A percentile compares a stretch with the other conserved stretches of the same genome.
phyloP scores from a whole-genome alignment of 2,113 vertebrate genomes.

The Alosa alosa region DNA sequence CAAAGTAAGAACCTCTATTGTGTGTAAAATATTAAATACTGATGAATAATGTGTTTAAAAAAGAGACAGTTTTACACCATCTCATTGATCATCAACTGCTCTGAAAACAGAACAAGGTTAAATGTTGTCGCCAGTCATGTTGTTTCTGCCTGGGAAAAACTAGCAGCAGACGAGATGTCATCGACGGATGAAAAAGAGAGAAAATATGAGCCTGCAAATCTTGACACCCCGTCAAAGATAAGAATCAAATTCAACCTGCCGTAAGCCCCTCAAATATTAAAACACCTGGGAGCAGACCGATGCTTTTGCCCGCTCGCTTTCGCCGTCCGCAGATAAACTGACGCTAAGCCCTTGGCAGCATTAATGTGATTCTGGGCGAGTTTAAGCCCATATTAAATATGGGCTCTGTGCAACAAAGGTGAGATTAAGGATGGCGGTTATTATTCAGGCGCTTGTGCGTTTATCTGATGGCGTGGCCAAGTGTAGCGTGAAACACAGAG shows the following conservation, averaged over 20 bases:
- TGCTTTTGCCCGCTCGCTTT: background rate
- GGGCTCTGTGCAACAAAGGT: conserved; percentile 25
- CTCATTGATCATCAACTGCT: no score
- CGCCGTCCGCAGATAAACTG: conserved; percentile 14
- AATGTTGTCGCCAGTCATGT: background rate
- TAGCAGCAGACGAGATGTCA: background rate
- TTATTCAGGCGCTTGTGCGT: background rate
- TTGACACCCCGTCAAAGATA: background rate
- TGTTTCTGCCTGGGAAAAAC: background rate
- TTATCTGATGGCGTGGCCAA: conserved; percentile 35
- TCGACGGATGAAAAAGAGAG: background rate
- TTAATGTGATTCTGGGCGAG: conserved; percentile 31
- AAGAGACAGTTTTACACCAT: no score
- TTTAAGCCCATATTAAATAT: conserved; percentile 34
- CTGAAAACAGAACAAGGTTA: background rate
- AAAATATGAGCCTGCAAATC: background rate
- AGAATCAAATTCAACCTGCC: background rate
- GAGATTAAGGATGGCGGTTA: conserved; percentile 30
- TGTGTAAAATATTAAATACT: no score
- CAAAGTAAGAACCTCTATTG: no score
- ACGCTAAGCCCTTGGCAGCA: conserved; percentile 19
- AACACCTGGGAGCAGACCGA: background rate
- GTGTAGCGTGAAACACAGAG: conserved; percentile 27
- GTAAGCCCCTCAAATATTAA: background rate
- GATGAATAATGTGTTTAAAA: no score